Conservation (phyloP, 2,888 invertebrate genomes). For the Platycheirus albimanus region DNA sequence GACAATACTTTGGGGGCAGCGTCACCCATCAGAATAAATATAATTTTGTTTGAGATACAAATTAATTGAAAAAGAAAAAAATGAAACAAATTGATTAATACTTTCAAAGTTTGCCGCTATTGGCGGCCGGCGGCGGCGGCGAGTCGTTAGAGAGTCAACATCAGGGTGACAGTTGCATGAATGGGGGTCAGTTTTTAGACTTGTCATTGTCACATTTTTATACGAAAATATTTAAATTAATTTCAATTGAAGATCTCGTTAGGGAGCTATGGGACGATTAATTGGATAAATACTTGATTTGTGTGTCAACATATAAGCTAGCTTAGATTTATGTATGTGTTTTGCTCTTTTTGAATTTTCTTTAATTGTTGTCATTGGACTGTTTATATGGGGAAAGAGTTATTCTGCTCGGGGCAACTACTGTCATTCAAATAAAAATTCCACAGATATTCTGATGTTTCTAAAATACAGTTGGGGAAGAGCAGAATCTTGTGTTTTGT, state of each 20-base stretch:
- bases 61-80: conserved; percentile 59
- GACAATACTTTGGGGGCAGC: conserved; percentile 23
- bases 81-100: conserved; percentile 32
- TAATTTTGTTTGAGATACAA: conserved; percentile 43
- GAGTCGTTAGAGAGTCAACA: conserved; percentile 31
- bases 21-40: conserved; percentile 3
- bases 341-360: too few relatives aligned
- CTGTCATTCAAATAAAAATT: too few relatives aligned
- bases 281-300: neutral
- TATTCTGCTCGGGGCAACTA: too few relatives aligned
- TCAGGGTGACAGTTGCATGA: conserved; percentile 52
- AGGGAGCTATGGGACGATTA: neutral
- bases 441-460: too few relatives aligned
- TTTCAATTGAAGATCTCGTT: conserved; percentile 49
- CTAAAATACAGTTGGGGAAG: too few relatives aligned
- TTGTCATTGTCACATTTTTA: conserved; percentile 47
- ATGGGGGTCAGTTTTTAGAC: conserved; percentile 57
- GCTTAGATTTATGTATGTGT: neutral
- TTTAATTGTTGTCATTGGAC: too few relatives aligned
- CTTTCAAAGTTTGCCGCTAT: conserved; percentile 56
- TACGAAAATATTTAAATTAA: conserved; percentile 63
- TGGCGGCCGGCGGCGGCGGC: conserved; percentile 29
- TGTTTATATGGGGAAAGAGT: too few relatives aligned
- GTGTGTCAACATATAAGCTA: conserved; percentile 24
- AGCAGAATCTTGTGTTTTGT: too few relatives aligned